Conservation (phyloP, 2,113 vertebrate species). For the Pithys albifrons region DNA sequence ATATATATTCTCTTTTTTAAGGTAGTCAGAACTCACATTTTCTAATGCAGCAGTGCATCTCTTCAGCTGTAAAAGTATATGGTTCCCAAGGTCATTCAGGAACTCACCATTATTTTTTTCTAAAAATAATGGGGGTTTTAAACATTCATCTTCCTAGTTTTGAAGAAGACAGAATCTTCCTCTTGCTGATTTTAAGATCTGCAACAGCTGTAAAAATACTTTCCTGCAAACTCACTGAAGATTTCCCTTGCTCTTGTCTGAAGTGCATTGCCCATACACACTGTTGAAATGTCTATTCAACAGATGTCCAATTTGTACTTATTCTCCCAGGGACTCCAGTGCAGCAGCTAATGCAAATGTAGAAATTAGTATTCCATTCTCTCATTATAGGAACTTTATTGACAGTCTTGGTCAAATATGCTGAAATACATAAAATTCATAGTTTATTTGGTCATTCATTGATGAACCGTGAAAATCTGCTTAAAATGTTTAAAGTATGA, state of each 20-base stretch:
- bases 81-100: neutral
- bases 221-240: neutral
- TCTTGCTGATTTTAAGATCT: neutral
- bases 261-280: neutral
- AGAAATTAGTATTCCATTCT: constrained; percentile 32
- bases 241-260: constrained; percentile 23
- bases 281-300: neutral
- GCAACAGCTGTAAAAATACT: neutral
- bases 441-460: constrained; percentile 2
- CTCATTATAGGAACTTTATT: constrained; percentile 46
- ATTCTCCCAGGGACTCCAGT: neutral
- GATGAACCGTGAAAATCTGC: neutral
- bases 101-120: neutral
- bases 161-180: neutral
- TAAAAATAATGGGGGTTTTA: neutral
- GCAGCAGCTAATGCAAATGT: constrained; percentile 39
- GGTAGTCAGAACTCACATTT: neutral
- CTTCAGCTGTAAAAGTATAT: neutral
- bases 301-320: constrained; percentile 32
- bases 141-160: neutral
- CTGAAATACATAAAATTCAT: constrained; percentile 7
- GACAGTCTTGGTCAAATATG: constrained; percentile 17
- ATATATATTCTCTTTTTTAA: neutral
- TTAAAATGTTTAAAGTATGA: constrained; percentile 5
- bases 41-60: neutral